Base-by-base conservation (phyloP, 2,888 invertebrate species). In the Oscheius sp. region DNA sequence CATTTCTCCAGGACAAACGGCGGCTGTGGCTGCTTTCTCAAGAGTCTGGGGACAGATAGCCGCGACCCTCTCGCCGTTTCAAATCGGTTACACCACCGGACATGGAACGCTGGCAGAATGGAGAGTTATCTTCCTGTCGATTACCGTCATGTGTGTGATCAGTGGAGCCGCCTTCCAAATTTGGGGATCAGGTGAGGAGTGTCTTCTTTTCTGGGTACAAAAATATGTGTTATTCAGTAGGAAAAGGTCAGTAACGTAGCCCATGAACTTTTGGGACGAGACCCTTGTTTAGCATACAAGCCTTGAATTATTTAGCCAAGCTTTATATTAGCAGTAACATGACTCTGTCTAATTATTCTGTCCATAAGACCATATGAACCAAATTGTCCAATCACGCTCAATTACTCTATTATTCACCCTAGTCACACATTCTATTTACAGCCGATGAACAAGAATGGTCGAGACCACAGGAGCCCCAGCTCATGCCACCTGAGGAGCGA, bases 141-240 rank as follows among this genome's bases (percentile, higher is more conserved):
- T 87, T 35, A 74, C 83, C 9, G 62, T 81, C 33, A 81, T 88
- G 29, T 83, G 86, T 59, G 58, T 86, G n/a, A 70, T 80, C 33
- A 84, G 85, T n/a, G 88, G 88, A 68, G 33, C 85, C 3, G 79
- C 86, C 74, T 88, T 88, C 78, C 88, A 88, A 74, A 78, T 80
- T 42, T 85, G 79, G 73, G 88, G 88, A 53, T 86, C 88, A 68
- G 85, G 87, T 86, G 55, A 11, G 21, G 21, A 1, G 4, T 33
- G 2, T 21, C 7, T 33, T 70, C 11, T 53, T 21, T 0, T 21
- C 21, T 21, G 21, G 21, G 21, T 21, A 21, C 21, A 21, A 21
- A 21, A 21, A 21, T 21, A 21, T 21, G 21, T 21, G 21, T 21
- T 21, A 21, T 21, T 21, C 21, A 21, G 21, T 21, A 21, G 21